Evolutionary conservation across 2,888 invertebrate species (phyloP), one percentile per base, ranked within the genome.

Genomic region (Auanema freiburgensis): DNA sequence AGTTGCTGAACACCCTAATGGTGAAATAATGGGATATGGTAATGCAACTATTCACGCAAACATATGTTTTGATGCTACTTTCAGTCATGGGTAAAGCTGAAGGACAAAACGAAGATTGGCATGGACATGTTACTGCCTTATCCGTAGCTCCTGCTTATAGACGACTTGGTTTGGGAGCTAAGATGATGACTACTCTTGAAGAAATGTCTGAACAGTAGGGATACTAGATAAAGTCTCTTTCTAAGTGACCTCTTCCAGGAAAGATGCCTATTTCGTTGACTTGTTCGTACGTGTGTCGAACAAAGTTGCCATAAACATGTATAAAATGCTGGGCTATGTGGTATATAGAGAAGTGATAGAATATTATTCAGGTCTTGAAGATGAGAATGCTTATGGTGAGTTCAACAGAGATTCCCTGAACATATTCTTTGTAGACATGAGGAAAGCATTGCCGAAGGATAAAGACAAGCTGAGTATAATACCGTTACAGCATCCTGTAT

Each of bases 11-110:
- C 91, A 95, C 18, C 92, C 95, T 4, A 91, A 90, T 85, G 96
- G 94, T 3, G 91, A 93, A 87, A 92, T 97, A 66, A 96, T 98
- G 93, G 98, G 97, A 71, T 98, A 98, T 84, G 96, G 96, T 96
- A 88, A 89, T 90, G 88, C 52, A 42, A 46, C 12, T 21, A 49
- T 18, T 21, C 6, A 50, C 46, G 23, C 25, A 11, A 21, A n/a
- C 44, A 23, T 44, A n/a, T 12, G 6, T 46, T 3, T 18, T 46
- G n/a, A 16, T 46, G 46, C 16, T 18, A 11, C 44, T 72, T 88
- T 70, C 83, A 96, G 95, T 98, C 59, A 97, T 98, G 96, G 97
- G 97, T 43, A 98, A 98, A 87, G 92, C 95, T 0, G 98, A 98
- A 87, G 98, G 98, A 0, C 89, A 89, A 75, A 90, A 91, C 57